phyloP scores from a whole-genome alignment of 2,113 vertebrate genomes.

The Ceuthmochares aereus region DNA sequence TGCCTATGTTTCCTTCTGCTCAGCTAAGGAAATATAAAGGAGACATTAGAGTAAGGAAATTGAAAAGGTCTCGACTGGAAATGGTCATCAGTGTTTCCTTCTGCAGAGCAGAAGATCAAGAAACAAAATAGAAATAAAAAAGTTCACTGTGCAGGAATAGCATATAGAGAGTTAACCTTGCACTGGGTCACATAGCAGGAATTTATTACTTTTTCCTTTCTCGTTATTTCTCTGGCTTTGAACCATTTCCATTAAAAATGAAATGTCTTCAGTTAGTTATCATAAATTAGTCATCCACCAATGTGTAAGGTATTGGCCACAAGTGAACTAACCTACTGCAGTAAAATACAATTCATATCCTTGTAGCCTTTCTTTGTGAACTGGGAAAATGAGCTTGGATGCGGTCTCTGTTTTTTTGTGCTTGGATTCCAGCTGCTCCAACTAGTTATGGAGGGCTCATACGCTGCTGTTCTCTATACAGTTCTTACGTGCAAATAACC shows the following conservation, averaged over 20 bases:
- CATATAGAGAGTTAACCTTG: background rate
- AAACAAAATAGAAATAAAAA: background rate
- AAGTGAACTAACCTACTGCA: background rate
- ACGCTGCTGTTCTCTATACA: background rate
- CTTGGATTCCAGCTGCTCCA: slow-evolving; percentile 10
- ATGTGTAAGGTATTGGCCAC: background rate
- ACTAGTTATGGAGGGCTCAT: background rate
- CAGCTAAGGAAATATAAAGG: background rate
- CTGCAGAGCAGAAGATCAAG: background rate
- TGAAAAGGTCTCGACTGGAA: background rate
- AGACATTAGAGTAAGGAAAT: background rate
- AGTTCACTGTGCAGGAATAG: background rate
- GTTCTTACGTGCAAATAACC: background rate
- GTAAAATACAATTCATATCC: background rate
- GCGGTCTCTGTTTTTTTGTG: background rate
- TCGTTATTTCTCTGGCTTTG: slow-evolving; percentile 32
- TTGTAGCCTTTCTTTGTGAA: background rate
- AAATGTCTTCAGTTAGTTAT: slow-evolving; percentile 9
- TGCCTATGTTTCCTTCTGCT: background rate
- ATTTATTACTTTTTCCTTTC: background rate
- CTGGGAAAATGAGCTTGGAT: background rate
- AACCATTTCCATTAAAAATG: slow-evolving; percentile 27
- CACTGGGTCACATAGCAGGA: background rate
- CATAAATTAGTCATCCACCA: slow-evolving; percentile 31
- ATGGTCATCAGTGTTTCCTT: background rate